Percentiles rank a stretch among this genome's conserved stretches.
Conservation (phyloP, 2,797 vertebrate species). For the Syndactyla subalaris region DNA sequence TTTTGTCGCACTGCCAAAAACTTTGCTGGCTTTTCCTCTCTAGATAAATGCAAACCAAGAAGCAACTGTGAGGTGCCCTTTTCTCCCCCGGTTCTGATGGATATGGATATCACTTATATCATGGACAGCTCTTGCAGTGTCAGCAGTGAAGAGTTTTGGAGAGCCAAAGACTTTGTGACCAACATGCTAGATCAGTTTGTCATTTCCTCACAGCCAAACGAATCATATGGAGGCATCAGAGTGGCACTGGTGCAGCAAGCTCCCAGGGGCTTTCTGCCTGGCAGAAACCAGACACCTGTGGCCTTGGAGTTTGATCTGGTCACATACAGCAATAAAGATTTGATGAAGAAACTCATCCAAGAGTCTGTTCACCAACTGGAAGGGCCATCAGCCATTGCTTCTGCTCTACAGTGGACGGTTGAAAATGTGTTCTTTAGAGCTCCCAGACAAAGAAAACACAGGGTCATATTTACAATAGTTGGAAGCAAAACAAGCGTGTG, state of each 20-base stretch:
- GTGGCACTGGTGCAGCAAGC: slow-evolving; percentile 83
- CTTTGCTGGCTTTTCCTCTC: not conserved
- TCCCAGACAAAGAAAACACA: slow-evolving; percentile 64
- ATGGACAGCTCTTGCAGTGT: slow-evolving; percentile 83
- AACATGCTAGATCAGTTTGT: slow-evolving; percentile 80
- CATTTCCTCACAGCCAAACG: slow-evolving; percentile 70
- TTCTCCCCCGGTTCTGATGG: slow-evolving; percentile 58
- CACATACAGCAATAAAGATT: slow-evolving; percentile 32
- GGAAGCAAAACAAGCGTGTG: slow-evolving; percentile 75
- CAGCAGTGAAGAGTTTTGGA: slow-evolving; percentile 74
- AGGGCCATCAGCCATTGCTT: slow-evolving; percentile 77
- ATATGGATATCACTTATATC: slow-evolving; percentile 83
- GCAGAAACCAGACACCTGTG: slow-evolving; percentile 41
- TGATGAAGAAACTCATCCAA: slow-evolving; percentile 80
- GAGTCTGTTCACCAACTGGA: slow-evolving; percentile 72
- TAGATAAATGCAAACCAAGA: slow-evolving; percentile 83
- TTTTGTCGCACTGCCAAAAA: not conserved
- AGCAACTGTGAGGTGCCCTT: slow-evolving; percentile 59
- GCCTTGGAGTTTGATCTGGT: slow-evolving; percentile 81
- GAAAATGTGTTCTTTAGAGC: slow-evolving; percentile 75
- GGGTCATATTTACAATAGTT: slow-evolving; percentile 78
- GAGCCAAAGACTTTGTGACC: slow-evolving; percentile 79
- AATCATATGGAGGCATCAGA: slow-evolving; percentile 56
- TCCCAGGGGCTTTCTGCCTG: slow-evolving; percentile 48
- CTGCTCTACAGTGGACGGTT: slow-evolving; percentile 79